Base-by-base conservation (phyloP, 2,888 invertebrate species). In the Syrista parreyssii region DNA sequence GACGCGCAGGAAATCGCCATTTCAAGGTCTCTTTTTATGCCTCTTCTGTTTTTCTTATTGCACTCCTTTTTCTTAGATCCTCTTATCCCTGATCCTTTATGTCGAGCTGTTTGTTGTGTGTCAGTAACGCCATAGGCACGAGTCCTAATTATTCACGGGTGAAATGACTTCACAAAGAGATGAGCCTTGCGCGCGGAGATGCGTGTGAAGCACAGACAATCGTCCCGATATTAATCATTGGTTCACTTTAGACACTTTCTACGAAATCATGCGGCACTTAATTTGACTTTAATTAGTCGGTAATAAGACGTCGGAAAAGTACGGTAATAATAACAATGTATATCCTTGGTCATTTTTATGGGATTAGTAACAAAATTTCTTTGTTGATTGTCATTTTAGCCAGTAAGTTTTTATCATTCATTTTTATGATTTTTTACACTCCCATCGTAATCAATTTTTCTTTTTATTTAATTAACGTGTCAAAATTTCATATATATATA, bases 1-100 rank as follows among this genome's bases (percentile, higher is more conserved):
- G 84, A 86, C 82, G 83, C 81, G 83, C 82, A 84, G 80, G 81
- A 81, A 86, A 87, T 87, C 83, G 86, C 85, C 85, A 85, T 87
- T 88, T 85, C 85, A 86, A 84, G 85, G 81, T 80, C 81, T 82
- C 79, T 80, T 76, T 80, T 83, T 76, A 78, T 84, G 80, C 77
- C 78, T 78, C 80, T 76, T 84, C 79, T 81, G 82, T 86, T 80
- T 80, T 78, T 79, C 77, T 40, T 75, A 11, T 79, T 79, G 32
- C 55, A 76, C 78, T 79, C 80, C 82, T 55, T 55, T 6, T 9
- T 55, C 15, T 55, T 55, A 40, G 40, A 40, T 55, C 15, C 23
- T 55, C 40, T 23, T 23, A 4, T 40, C 82, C 79, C 68, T 40
- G 55, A 75, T 73, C 76, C 80, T 82, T 82, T 83, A 82, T 85